A percentile compares a stretch with the other conserved stretches of the same genome.
phyloP scores from a whole-genome alignment of 2,797 vertebrate species.

The Sorex maritimensis region DNA sequence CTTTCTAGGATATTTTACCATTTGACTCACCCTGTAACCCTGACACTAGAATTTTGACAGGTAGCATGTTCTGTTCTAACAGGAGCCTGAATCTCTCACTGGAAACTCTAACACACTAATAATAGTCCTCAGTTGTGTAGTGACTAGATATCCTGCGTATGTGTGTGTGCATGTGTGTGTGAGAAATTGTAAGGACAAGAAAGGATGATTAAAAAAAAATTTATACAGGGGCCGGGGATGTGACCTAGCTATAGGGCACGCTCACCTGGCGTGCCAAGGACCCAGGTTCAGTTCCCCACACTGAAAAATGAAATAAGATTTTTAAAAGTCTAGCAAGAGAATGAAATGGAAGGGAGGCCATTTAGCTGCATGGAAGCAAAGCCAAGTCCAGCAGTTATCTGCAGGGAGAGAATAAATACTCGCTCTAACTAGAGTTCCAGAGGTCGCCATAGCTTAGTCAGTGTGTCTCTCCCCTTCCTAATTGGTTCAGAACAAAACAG shows the following conservation, averaged over 20 bases:
- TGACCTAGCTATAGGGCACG: too few relatives aligned
- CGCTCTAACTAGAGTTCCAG: conserved; percentile 5
- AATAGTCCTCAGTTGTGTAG: neutral
- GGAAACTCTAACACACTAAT: conserved; percentile 60
- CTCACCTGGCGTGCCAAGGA: too few relatives aligned
- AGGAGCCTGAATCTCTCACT: conserved; percentile 23
- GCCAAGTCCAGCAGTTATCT: neutral
- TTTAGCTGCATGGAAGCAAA: neutral
- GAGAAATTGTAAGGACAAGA: conserved; percentile 51
- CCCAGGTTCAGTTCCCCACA: too few relatives aligned
- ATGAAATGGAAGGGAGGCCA: neutral
- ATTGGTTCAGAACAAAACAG: neutral
- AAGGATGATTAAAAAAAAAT: conserved; percentile 41
- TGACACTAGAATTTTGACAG: conserved; percentile 67
- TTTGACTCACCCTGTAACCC: conserved; percentile 62
- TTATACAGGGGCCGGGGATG: too few relatives aligned
- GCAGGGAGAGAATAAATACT: neutral
- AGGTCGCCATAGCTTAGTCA: neutral
- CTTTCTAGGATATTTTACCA: conserved; percentile 67
- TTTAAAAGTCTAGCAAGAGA: neutral
- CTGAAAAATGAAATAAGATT: too few relatives aligned
- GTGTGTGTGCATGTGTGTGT: neutral
- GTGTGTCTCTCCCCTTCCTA: conserved; percentile 2
- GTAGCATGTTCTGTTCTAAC: conserved; percentile 56
- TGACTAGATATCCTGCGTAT: neutral